phyloP scores from a whole-genome alignment of 35 echinoderm and acorn worm species.

The Heliocidaris erythrogramma region DNA sequence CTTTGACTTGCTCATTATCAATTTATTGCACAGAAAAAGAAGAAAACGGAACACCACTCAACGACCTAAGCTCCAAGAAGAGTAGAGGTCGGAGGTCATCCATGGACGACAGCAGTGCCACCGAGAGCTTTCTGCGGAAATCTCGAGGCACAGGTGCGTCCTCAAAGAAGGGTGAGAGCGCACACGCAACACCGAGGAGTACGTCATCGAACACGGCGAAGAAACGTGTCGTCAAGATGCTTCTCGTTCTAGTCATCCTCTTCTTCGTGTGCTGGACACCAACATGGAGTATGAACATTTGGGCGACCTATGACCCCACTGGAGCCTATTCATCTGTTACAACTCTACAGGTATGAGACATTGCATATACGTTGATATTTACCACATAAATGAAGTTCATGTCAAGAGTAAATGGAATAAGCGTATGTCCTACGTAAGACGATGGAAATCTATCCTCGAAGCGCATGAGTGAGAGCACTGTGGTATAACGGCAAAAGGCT shows the following conservation, averaged over 20 bases:
- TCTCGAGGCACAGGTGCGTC: neutral
- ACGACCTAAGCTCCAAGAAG: constrained; percentile 52
- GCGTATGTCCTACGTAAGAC: no score
- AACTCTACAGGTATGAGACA: neutral
- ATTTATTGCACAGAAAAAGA: constrained; percentile 67
- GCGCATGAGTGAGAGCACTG: no score
- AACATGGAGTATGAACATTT: constrained; percentile 86
- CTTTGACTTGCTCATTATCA: no score
- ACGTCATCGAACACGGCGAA: constrained; percentile 90
- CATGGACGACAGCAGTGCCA: constrained; percentile 34
- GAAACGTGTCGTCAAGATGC: constrained; percentile 92
- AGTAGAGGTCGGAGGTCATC: neutral
- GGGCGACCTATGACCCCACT: constrained; percentile 49
- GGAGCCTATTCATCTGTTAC: neutral
- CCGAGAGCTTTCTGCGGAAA: constrained; percentile 46
- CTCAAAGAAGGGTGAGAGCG: constrained; percentile 29
- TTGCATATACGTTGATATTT: no score
- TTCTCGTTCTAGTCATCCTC: constrained; percentile 82
- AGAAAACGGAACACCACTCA: constrained; percentile 76
- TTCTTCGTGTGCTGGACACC: constrained; percentile 96
- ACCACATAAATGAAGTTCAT: no score
- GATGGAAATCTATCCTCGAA: no score
- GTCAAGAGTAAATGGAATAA: no score
- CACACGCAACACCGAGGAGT: constrained; percentile 58
- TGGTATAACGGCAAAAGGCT: no score